These are phyloP conservation scores for Papilio helenus DNA, from an alignment of 1,140 invertebrate species.

Conservation along the genomic window DNA sequence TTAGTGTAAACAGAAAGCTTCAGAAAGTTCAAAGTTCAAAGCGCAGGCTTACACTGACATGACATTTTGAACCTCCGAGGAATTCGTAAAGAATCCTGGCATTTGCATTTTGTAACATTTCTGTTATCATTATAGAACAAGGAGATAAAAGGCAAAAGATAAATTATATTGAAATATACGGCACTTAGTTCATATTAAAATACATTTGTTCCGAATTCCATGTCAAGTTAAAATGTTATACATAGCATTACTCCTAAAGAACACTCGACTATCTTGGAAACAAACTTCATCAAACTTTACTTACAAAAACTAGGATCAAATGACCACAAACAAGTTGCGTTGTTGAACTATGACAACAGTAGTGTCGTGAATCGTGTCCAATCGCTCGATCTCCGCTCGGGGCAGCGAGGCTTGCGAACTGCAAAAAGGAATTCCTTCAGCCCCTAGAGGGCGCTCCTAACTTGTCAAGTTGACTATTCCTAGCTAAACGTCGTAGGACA, in stretches of 20 bases:
- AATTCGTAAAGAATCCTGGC: background rate
- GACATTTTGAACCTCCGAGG: background rate
- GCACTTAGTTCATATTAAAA: too few relatives aligned
- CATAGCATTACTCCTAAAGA: too few relatives aligned
- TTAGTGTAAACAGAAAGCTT: conserved; percentile 9
- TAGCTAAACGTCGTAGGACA: background rate
- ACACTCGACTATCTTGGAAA: too few relatives aligned
- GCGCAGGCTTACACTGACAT: background rate
- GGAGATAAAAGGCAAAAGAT: background rate
- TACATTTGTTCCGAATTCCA: too few relatives aligned
- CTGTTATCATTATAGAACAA: background rate
- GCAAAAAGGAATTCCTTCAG: background rate
- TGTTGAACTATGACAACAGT: background rate
- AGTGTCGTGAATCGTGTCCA: background rate
- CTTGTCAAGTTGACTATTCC: background rate
- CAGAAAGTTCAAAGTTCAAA: conserved; percentile 12
- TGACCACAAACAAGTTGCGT: background rate
- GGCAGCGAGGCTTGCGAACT: background rate
- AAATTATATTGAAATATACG: too few relatives aligned
- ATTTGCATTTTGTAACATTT: background rate
- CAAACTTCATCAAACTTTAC: too few relatives aligned
- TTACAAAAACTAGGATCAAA: background rate
- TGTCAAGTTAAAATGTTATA: too few relatives aligned
- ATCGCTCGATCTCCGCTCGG: background rate
- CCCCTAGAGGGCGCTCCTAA: background rate